Evolutionary conservation across 1,140 invertebrate species (phyloP), one percentile per base, ranked within the genome.

Genomic region (Phortica variegata): DNA sequence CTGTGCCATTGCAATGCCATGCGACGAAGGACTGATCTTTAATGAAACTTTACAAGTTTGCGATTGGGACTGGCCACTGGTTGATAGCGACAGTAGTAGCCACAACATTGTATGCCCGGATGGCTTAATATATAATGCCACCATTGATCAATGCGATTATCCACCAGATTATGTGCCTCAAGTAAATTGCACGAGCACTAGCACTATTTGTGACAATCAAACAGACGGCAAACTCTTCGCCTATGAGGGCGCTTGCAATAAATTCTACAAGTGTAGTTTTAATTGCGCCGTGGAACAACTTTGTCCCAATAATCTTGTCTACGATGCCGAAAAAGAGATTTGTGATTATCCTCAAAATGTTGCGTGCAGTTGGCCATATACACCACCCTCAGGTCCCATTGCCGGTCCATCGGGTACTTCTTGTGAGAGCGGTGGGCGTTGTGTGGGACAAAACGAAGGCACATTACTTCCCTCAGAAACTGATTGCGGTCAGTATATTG

Each of bases 181-280:
- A 4, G 49, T 66, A 3, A 3, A 16, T 0, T 66, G 63, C 47
- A 41, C 50, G 8, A 54, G 40, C 26, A 54, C 47, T 8, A 34
- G 18, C 32, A 34, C 41, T 4, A 23, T 68, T 8, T 66, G 63
- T 43, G 29, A 62, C 16, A 26, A 12, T 18, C 21, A 66, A 19
- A 13, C 36, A 2, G 63, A 66, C 15, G 63, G 63, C 6, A n/a
- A 26, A 0, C 49, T 68, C 9, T 55, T 62, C 4, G 56, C 63
- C 5, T 48, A 68, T 0, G 41, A 51, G 2, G 63, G 63, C 0
- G 47, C 47, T 4, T 66, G 63, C 31, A 66, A 66, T 18, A 53
- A 43, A 51, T 66, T 66, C 40, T 66, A 66, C 49, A 66, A 66
- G 17, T 66, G 63, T 37, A 68, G 60, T 23, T 66, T 16, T 18